Evolutionary conservation across 2,888 invertebrate genomes (phyloP).

Genomic region (Tuta absoluta): DNA sequence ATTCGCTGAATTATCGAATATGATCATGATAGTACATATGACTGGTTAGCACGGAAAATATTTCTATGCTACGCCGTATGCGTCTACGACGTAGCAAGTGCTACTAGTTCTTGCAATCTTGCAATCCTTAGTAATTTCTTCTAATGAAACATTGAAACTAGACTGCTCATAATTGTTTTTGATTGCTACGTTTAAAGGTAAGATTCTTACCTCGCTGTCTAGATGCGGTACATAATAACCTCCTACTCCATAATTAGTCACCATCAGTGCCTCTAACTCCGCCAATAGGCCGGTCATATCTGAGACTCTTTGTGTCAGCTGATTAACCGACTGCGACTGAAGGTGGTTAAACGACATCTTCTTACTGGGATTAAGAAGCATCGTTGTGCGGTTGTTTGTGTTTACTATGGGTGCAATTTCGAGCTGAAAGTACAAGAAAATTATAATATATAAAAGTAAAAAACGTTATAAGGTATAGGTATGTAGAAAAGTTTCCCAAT

Average conservation of each 20-base stretch:
- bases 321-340: not conserved
- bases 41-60: too few relatives aligned
- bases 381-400: not conserved
- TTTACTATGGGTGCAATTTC: not conserved
- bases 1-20: too few relatives aligned
- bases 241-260: constrained; percentile 5
- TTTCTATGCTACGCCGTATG: too few relatives aligned
- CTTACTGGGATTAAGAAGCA: not conserved
- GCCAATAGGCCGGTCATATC: not conserved
- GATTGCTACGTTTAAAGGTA: not conserved
- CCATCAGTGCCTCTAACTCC: not conserved
- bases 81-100: not conserved
- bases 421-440: not conserved
- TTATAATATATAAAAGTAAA: not conserved
- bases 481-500: too few relatives aligned
- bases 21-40: too few relatives aligned
- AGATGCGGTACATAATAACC: not conserved
- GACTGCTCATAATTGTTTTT: too few relatives aligned
- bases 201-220: not conserved
- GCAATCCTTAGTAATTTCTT: too few relatives aligned
- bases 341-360: not conserved
- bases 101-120: not conserved
- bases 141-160: too few relatives aligned
- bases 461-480: too few relatives aligned
- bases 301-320: not conserved